phyloP scores from a whole-genome alignment of 2,888 invertebrate genomes.

The Nycteola revayana region DNA sequence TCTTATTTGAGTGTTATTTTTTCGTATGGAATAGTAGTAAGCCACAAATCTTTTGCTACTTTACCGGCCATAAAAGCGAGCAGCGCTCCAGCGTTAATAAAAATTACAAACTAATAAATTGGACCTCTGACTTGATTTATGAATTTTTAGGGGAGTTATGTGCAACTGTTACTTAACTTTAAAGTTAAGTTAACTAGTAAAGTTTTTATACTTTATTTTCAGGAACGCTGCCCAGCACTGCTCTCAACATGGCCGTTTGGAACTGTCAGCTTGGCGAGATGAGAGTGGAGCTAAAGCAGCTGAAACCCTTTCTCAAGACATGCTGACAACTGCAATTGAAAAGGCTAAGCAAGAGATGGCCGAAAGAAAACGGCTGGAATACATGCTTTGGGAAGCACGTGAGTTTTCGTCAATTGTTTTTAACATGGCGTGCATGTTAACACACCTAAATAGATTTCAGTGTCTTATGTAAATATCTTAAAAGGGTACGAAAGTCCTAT shows the following conservation, averaged over 20 bases:
- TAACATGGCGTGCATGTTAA: no score
- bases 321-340: slow-evolving; percentile 88
- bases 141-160: no score
- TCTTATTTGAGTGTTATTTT: neutral
- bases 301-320: slow-evolving; percentile 86
- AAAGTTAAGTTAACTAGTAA: no score
- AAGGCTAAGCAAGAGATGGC: slow-evolving; percentile 90
- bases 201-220: neutral
- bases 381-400: slow-evolving; percentile 90
- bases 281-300: slow-evolving; percentile 82
- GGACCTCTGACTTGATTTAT: neutral
- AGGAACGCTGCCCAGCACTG: slow-evolving; percentile 89
- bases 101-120: neutral
- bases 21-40: neutral
- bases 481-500: no score
- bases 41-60: no score
- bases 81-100: neutral
- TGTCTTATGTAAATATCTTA: no score
- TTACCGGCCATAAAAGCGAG: no score
- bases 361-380: slow-evolving; percentile 89
- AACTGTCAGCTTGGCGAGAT: slow-evolving; percentile 87
- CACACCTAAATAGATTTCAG: no score
- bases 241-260: slow-evolving; percentile 85
- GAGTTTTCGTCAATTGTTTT: slow-evolving; percentile 59
- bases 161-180: no score